Base-by-base conservation (phyloP, 2,113 vertebrate species). In the Nesoenas mayeri region DNA sequence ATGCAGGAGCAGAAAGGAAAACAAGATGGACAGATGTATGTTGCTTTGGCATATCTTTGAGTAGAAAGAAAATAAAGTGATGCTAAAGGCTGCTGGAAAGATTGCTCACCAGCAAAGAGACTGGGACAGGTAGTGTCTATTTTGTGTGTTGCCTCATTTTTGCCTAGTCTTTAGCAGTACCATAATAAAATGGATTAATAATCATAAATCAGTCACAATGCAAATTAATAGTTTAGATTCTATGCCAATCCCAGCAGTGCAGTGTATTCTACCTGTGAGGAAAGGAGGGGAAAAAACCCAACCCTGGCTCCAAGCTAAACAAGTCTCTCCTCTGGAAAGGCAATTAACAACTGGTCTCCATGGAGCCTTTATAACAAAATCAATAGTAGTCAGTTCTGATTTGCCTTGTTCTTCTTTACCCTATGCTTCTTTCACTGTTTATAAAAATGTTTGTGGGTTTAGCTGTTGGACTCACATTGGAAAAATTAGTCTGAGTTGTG, bases 321-420 rank as follows among this genome's bases (percentile, higher is more conserved):
- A 93, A 92, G 50, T 31, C 51, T 80, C 50, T 96, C 73, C 79
- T 87, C 62, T 86, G 64, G 61, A 91, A 94, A 96, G 82, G 71
- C 88, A 95, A 96, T 95, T 94, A 95, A 81, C 83, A 94, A 69
- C 79, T 93, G 61, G 85, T 91, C 62, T 96, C 94, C 83, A 81
- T 92, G 91, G 94, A 94, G 74, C 38, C 62, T 93, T 91, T 94
- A 97, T 97, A 93, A 95, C 60, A 88, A 95, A 95, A 96, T 96
- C 96, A 97, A 87, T 95, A 96, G 54, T 40, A 92, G 77, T 84
- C 94, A 73, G 77, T 28, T 92, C 73, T 79, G 77, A 95, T 95
- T 82, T 93, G 54, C 83, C 77, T 74, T 54, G 26, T 70, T 94
- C 74, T 93, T 91, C 88, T 92, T 83, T 86, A 47, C 61, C 88